Conservation (phyloP, 2,888 invertebrate species). For the Apamea sordens region DNA sequence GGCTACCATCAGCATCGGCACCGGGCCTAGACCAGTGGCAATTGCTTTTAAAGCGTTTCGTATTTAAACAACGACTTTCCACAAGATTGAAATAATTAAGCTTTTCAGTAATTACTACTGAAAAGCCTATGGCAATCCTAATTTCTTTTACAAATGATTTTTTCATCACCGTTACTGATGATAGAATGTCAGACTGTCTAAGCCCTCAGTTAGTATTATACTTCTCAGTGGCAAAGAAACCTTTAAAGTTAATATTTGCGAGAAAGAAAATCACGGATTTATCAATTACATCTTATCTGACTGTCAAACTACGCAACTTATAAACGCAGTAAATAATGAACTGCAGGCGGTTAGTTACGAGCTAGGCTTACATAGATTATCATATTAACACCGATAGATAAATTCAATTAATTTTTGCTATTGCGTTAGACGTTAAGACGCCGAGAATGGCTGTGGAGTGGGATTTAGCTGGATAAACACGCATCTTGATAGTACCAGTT, state of each 20-base stretch:
- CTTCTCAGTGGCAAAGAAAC: neutral
- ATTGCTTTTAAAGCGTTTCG: no score
- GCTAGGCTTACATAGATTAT: conserved; percentile 54
- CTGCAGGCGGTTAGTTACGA: conserved; percentile 46
- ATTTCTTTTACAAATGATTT: no score
- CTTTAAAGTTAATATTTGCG: conserved; percentile 14
- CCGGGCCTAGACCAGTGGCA: no score
- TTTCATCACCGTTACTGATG: no score
- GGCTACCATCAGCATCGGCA: no score
- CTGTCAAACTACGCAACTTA: conserved; percentile 41
- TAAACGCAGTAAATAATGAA: conserved; percentile 50
- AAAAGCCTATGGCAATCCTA: no score
- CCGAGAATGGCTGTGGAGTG: conserved; percentile 10
- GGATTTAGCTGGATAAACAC: conserved; percentile 7
- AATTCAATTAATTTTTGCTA: conserved; percentile 55
- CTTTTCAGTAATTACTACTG: no score
- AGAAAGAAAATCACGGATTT: conserved; percentile 34
- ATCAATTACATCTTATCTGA: conserved; percentile 43
- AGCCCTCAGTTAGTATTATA: no score
- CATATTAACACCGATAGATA: conserved; percentile 61
- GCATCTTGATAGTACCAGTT: conserved; percentile 24
- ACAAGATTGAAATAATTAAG: no score
- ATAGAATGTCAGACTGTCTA: no score
- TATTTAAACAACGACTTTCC: no score
- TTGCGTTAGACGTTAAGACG: conserved; percentile 55